Evolutionary conservation across 92 coral and sea anemone species (phyloP).

Genomic region (Plumapathes pennacea): DNA sequence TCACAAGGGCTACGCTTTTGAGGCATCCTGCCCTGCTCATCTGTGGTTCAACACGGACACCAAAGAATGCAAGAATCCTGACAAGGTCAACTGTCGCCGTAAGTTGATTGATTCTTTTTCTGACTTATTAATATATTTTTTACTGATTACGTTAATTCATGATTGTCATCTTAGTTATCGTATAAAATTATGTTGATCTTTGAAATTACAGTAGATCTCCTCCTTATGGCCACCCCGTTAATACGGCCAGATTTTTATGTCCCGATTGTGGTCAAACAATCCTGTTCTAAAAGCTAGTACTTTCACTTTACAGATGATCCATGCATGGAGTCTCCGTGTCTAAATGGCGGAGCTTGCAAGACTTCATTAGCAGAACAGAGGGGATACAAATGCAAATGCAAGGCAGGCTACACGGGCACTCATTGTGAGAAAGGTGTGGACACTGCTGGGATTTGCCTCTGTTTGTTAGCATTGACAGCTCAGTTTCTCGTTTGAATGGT

Average conservation of each 20-base stretch:
- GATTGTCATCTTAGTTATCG: no score
- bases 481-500: no score
- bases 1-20: conserved; percentile 4
- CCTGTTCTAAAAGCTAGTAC: no score
- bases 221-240: no score
- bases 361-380: not conserved
- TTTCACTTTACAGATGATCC: conserved; percentile 3
- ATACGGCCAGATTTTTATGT: no score
- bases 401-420: conserved; percentile 3
- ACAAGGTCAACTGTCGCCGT: conserved; percentile 1
- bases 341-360: conserved; percentile 1
- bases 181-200: no score
- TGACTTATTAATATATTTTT: no score
- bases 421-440: conserved; percentile 5
- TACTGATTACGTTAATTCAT: no score
- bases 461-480: no score
- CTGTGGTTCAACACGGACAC: conserved; percentile 13
- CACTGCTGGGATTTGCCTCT: no score
- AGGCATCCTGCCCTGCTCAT: not conserved
- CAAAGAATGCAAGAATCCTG: conserved; percentile 10
- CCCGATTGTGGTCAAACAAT: no score
- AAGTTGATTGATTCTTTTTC: conserved; percentile 6
- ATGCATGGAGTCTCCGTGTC: not conserved
- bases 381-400: conserved; percentile 1
- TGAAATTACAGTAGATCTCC: no score